These are phyloP conservation scores for Deroptyus accipitrinus DNA, from an alignment of 2,113 vertebrate genomes.

Conservation along the genomic window DNA sequence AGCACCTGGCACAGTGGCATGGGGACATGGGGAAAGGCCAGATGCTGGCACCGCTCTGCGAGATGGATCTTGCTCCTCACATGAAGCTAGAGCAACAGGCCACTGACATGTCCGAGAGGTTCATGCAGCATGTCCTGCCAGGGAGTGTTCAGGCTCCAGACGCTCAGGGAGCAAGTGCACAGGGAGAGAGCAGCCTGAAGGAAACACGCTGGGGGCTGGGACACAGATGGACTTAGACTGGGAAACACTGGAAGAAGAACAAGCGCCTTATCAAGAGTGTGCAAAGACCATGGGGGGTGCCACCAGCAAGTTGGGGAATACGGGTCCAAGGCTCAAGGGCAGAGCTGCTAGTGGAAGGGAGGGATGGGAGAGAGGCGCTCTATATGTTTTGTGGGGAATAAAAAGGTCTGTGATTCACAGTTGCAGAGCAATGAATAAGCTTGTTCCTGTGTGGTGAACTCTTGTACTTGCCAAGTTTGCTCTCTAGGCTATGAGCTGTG, in stretches of 20 bases:
- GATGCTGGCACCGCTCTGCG: not conserved
- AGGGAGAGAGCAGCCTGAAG: not conserved
- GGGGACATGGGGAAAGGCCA: not conserved
- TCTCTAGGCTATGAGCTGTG: not conserved
- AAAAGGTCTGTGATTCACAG: not conserved
- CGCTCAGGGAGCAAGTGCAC: not conserved
- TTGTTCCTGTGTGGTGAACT: not conserved
- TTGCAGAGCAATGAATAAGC: not conserved
- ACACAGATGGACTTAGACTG: not conserved
- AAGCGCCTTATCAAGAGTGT: not conserved
- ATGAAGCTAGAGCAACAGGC: constrained; percentile 14
- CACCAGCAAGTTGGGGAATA: not conserved
- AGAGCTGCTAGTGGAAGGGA: not conserved
- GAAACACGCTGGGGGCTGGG: not conserved
- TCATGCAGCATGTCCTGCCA: not conserved
- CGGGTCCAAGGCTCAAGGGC: not conserved
- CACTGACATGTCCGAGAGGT: not conserved
- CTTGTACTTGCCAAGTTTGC: not conserved
- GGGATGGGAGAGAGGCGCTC: not conserved
- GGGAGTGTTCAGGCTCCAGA: not conserved
- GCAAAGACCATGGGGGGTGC: accelerated
- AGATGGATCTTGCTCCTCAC: constrained; percentile 1
- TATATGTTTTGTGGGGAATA: not conserved
- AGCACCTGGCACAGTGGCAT: not conserved
- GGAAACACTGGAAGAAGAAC: not conserved